Base-by-base conservation (phyloP, 2,113 vertebrate species). In the Pao palembangensis region DNA sequence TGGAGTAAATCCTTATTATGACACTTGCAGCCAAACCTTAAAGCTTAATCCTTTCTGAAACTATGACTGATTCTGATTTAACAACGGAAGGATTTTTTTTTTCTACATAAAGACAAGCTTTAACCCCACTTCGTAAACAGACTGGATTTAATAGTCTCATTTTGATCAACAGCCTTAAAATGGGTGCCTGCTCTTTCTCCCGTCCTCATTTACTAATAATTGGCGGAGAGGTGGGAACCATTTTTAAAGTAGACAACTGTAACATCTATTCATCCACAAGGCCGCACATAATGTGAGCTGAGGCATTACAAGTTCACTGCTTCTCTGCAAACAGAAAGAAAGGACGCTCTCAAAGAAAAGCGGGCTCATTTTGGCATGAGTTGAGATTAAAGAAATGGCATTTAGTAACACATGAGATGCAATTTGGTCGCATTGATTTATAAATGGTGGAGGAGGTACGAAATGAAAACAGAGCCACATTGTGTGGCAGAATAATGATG, bases 131-230 rank as follows among this genome's bases (percentile, higher is more conserved):
- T 12, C 10, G 1, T 38, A 38, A 38, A 38, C 34, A 38, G 34
- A 38, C 34, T 38, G 34, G 34, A 38, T 38, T 38, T 11, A 38
- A 38, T 38, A 11, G 34, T 8, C 34, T 38, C 10, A 12, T 8
- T 38, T 38, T 38, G 34, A 38, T 11, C 42, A 65, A 60, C 58
- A 52, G 51, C 14, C 49, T 31, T 31, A 41, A 56, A 63, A 65
- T 52, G 6, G 10, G 6, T 10, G 23, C 56, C 42, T 67, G 13
- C 54, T 71, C 51, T 58, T 64, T 34, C 42, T 15, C 6, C 46
- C 67, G 69, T 42, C 66, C 78, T 71, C 5, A 3, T 76, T 84
- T 81, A 31, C 3, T 53, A 13, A 65, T 60, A 79, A 81, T 73
- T 38, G 59, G 23, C 58, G 55, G 41, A 58, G 42, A 67, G 64